Percentiles rank a stretch among this genome's conserved stretches.
phyloP scores from a whole-genome alignment of 2,888 invertebrate genomes.

The Mantis religiosa region DNA sequence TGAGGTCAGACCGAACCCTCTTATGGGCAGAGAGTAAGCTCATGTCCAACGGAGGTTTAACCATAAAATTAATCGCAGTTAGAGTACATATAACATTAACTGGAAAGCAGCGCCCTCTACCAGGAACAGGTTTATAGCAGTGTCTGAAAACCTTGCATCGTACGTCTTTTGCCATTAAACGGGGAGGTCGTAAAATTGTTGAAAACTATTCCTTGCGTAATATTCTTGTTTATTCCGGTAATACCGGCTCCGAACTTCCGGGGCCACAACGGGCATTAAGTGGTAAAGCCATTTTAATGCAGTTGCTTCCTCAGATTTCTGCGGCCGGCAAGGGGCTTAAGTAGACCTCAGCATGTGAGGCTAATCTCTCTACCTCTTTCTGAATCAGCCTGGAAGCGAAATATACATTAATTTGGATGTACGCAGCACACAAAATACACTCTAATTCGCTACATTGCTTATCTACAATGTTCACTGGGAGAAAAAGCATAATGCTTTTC shows the following conservation, averaged over 20 bases:
- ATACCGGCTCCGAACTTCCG: not conserved
- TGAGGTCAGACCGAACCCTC: too few species aligned
- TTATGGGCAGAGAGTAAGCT: not conserved
- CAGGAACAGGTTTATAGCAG: not conserved
- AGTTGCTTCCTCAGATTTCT: not conserved
- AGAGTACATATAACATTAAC: not conserved
- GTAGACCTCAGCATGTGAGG: not conserved
- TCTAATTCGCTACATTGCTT: not conserved
- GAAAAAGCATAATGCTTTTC: too few species aligned
- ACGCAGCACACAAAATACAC: not conserved
- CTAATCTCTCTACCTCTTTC: not conserved
- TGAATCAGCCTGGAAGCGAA: not conserved
- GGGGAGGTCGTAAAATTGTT: not conserved
- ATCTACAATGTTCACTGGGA: too few species aligned
- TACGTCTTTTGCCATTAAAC: not conserved
- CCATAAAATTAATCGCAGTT: not conserved
- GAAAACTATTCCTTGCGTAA: not conserved
- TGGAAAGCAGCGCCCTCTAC: too few species aligned
- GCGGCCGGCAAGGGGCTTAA: not conserved
- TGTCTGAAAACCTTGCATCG: not conserved
- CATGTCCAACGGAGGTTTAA: not conserved
- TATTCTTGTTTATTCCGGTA: not conserved
- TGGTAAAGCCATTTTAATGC: not conserved
- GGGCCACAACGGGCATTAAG: not conserved
- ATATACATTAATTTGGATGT: too few species aligned